Evolutionary conservation across 2,888 invertebrate species (phyloP).

Genomic region (Myopa testacea): DNA sequence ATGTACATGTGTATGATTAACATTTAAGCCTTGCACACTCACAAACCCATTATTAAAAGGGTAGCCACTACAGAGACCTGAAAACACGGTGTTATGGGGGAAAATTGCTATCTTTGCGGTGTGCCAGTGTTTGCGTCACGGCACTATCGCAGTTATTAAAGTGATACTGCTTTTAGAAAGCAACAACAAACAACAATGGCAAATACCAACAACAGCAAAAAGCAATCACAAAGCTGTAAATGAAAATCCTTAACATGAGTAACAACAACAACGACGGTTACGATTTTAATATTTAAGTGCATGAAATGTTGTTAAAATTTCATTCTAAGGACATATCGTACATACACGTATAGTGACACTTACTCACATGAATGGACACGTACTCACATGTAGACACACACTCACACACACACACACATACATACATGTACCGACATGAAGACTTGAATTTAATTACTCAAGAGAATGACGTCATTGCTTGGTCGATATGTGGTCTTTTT

Average conservation of each 20-base stretch:
- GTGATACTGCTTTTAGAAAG: not conserved
- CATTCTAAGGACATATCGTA: not conserved
- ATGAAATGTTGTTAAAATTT: conserved; percentile 16
- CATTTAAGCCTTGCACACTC: not conserved
- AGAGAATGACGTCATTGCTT: too few relatives aligned
- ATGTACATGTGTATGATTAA: too few relatives aligned
- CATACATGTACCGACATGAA: conserved; percentile 22
- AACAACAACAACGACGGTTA: conserved; percentile 5
- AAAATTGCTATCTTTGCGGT: conserved; percentile 15
- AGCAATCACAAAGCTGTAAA: not conserved
- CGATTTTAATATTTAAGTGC: conserved; percentile 23
- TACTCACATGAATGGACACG: not conserved
- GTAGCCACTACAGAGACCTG: conserved; percentile 17
- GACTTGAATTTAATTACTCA: not conserved
- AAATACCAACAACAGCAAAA: conserved; percentile 10
- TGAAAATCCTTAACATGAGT: conserved; percentile 7
- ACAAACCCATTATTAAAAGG: not conserved
- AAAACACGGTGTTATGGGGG: too few relatives aligned
- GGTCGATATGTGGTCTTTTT: too few relatives aligned
- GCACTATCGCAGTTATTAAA: conserved; percentile 19
- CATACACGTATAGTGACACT: not conserved
- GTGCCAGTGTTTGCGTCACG: not conserved
- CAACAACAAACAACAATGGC: conserved; percentile 23
- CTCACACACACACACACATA: conserved; percentile 8
- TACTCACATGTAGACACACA: conserved; percentile 25